Percentiles rank a stretch among this genome's conserved stretches.
These are phyloP conservation scores for Oreocharis arfaki DNA, from an alignment of 2,113 vertebrate species.

Conservation along the genomic window DNA sequence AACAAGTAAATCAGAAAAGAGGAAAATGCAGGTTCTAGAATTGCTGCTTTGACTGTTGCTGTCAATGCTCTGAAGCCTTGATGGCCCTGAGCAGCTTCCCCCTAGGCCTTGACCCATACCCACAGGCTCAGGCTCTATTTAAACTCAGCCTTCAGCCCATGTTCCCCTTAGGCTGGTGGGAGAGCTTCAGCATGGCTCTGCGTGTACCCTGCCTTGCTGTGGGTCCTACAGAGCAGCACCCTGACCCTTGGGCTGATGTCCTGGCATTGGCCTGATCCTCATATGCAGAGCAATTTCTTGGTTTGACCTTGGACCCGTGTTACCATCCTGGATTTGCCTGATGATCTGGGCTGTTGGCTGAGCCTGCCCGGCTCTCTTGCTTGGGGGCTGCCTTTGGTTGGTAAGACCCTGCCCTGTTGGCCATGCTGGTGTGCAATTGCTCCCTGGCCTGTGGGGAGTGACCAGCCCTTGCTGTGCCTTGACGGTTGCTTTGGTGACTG, in stretches of 20 bases:
- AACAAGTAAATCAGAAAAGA: not conserved
- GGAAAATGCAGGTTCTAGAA: not conserved
- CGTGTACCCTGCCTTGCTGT: not conserved
- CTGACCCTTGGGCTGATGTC: accelerated
- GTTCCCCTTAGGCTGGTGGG: accelerated
- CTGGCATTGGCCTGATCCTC: not conserved
- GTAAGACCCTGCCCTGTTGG: not conserved
- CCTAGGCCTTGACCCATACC: not conserved
- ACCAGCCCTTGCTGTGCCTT: not conserved
- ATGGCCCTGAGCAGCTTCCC: not conserved
- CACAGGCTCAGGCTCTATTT: not conserved
- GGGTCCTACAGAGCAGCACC: accelerated
- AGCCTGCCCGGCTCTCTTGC: not conserved
- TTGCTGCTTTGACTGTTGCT: not conserved
- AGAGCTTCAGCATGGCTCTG: accelerated
- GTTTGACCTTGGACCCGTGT: not conserved
- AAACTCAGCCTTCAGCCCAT: not conserved
- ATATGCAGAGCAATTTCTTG: not conserved
- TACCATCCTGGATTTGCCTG: not conserved
- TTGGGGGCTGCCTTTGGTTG: not conserved
- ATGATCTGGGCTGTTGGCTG: not conserved
- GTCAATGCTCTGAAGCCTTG: not conserved
- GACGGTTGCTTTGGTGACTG: not conserved
- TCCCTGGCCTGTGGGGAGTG: not conserved
- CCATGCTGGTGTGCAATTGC: not conserved